Evolutionary conservation across 2,888 invertebrate species (phyloP).

Genomic region (Himalopsyche kuldschensis): DNA sequence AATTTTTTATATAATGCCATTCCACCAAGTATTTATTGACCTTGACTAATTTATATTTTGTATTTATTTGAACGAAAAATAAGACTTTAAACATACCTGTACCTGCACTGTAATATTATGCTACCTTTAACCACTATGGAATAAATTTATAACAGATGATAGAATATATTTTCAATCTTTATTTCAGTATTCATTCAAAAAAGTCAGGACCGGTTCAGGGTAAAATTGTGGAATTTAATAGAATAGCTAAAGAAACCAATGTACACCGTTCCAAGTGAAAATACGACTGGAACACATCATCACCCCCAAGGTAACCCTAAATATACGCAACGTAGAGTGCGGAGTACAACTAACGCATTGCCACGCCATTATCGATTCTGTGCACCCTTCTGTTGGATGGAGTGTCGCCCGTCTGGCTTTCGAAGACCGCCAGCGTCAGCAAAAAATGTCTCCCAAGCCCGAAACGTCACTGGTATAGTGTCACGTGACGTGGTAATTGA

Average conservation of each 20-base stretch:
- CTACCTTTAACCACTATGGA: too few relatives aligned
- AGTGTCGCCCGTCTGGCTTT: slow-evolving; percentile 7
- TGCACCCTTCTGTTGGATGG: slow-evolving; percentile 14
- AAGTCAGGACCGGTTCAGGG: too few relatives aligned
- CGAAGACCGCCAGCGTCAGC: neutral
- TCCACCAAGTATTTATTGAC: too few relatives aligned
- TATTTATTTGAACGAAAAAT: too few relatives aligned
- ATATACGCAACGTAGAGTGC: neutral
- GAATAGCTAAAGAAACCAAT: neutral
- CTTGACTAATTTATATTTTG: too few relatives aligned
- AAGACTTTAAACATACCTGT: too few relatives aligned
- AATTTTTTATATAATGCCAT: too few relatives aligned
- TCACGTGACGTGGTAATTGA: slow-evolving; percentile 30
- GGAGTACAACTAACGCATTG: neutral
- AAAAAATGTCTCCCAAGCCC: neutral
- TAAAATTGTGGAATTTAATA: too few relatives aligned
- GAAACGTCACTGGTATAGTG: slow-evolving; percentile 1
- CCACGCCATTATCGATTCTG: slow-evolving; percentile 15
- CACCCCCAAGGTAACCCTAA: neutral
- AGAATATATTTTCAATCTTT: too few relatives aligned
- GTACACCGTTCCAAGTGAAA: neutral
- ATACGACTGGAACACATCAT: neutral
- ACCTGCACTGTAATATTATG: too few relatives aligned
- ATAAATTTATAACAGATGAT: too few relatives aligned
- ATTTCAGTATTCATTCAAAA: too few relatives aligned